Percentiles rank a stretch among this genome's conserved stretches.
phyloP scores from a whole-genome alignment of 2,888 invertebrate species.

The Tiphia femorata region DNA sequence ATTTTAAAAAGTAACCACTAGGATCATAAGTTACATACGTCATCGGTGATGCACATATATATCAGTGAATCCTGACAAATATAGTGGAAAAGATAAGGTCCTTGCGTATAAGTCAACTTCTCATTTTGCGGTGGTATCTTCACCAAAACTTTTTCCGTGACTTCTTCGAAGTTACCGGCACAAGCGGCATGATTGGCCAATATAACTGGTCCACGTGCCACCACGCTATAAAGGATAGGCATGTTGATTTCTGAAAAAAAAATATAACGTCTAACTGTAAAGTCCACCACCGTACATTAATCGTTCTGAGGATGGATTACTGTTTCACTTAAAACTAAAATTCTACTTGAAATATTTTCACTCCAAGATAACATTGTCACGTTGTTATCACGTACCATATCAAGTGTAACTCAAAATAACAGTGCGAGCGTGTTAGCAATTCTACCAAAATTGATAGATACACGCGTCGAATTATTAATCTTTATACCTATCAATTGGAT shows the following conservation, averaged over 20 bases:
- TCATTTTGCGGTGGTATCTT: constrained; percentile 92
- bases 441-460: no score
- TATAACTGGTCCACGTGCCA: constrained; percentile 87
- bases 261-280: no score
- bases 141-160: constrained; percentile 89
- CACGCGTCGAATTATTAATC: no score
- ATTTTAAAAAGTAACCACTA: neutral
- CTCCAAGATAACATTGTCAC: no score
- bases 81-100: constrained; percentile 93
- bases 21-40: constrained; percentile 74
- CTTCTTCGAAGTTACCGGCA: constrained; percentile 94
- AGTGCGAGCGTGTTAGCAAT: no score
- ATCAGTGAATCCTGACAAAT: constrained; percentile 88
- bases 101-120: constrained; percentile 93
- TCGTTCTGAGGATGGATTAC: no score
- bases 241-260: constrained; percentile 69
- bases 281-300: no score
- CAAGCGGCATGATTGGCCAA: constrained; percentile 93
- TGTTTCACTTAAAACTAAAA: no score
- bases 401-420: no score
- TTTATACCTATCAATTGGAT: no score
- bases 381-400: no score
- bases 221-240: constrained; percentile 92
- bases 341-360: no score
- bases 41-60: constrained; percentile 95